Evolutionary conservation across 2,888 invertebrate species (phyloP), one percentile per base, ranked within the genome.

Genomic region (Platycheirus rosarum): DNA sequence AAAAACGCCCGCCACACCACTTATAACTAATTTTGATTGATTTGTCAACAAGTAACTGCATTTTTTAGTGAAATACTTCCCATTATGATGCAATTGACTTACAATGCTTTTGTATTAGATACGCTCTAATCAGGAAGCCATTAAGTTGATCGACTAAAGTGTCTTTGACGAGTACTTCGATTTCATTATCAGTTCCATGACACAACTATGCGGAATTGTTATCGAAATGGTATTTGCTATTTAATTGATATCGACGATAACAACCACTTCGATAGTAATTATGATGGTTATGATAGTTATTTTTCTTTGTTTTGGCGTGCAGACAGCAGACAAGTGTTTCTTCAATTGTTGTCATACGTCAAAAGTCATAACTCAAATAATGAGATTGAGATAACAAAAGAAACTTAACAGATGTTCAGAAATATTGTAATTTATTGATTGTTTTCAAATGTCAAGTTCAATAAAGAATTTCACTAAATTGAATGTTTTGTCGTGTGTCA

Each of bases 191-290:
- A 71, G 35, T 42, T 51, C 42, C 14, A 20, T 20, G n/a, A n/a
- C 13, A 26, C n/a, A 44, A 20, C 62, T 51, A 51, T 62, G 62
- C 62, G 71, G 62, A 70, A 49, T 49, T 18, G 29, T 11, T 32
- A 51, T 37, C 6, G 13, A 14, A 53, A 37, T 37, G 14, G 14
- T 68, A 40, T 60, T 60, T 49, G 14, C 6, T 44, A 32, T 70
- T 71, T 62, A 62, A 62, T 71, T 62, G 32, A 18, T 62, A 51
- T 60, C 16, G 29, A 60, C 2, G 37, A 55, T 68, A 68, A 60
- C 57, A 51, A 44, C 40, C 13, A 42, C 49, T 32, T 20, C 29
- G 42, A 26, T 23, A 23, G 32, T 23, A 37, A n/a, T 20, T 32
- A 32, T 44, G 42, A 26, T 23, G 40, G 32, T 23, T 20, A n/a